These are phyloP conservation scores for Graphium colonna DNA, from an alignment of 2,888 invertebrate genomes.

Conservation along the genomic window DNA sequence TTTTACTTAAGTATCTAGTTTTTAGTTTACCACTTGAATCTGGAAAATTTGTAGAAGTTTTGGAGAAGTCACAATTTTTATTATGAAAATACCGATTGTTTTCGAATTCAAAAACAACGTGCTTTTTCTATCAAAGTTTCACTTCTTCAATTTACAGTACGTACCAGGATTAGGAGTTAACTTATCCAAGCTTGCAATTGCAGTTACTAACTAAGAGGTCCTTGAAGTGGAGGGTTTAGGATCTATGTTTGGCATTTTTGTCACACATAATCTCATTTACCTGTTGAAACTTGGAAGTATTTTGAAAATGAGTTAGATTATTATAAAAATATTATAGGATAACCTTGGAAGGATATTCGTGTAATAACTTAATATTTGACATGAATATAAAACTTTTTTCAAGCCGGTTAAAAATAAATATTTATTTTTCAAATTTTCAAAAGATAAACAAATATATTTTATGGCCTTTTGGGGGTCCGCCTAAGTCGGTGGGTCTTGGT, in stretches of 20 bases:
- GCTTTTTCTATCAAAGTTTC: too few species aligned
- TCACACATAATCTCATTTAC: background rate
- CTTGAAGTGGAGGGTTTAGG: background rate
- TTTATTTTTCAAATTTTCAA: too few species aligned
- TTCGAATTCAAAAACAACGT: background rate
- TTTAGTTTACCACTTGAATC: background rate
- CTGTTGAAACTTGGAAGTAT: background rate
- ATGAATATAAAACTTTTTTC: background rate
- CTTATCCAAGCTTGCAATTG: background rate
- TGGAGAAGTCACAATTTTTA: background rate
- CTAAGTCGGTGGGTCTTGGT: background rate
- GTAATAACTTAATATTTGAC: background rate
- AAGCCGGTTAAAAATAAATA: background rate
- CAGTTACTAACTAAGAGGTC: too few species aligned
- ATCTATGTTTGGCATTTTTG: background rate
- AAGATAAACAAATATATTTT: background rate
- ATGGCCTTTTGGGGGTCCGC: background rate
- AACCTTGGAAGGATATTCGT: background rate
- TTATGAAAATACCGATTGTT: background rate
- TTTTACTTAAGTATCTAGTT: background rate
- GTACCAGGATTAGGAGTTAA: background rate
- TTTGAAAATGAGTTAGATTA: background rate
- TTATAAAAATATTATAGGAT: background rate
- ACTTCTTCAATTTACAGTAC: background rate
- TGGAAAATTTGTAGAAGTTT: background rate